phyloP scores from a whole-genome alignment of 1,140 invertebrate genomes.

The Zaprionus gabonicus region DNA sequence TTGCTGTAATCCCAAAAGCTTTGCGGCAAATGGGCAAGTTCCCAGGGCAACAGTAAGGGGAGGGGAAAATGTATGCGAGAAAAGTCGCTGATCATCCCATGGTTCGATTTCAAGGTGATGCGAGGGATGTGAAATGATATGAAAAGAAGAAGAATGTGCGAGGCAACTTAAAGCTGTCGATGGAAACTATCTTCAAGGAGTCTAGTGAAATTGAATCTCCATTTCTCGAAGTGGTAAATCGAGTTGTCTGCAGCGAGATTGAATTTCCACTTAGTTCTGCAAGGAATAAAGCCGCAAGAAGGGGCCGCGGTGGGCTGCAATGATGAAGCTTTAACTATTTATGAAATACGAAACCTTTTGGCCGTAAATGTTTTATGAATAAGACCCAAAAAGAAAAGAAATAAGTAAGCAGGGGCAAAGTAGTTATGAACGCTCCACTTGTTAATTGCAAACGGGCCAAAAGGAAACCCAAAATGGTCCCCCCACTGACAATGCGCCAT shows the following conservation, averaged over 20 bases:
- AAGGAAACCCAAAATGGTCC: constrained; percentile 16
- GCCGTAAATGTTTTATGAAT: constrained; percentile 7
- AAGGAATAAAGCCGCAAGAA: background rate
- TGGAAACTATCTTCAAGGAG: constrained; percentile 2
- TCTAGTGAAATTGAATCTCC: constrained; percentile 9
- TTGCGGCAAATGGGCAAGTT: constrained; percentile 36
- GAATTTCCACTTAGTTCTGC: constrained; percentile 29
- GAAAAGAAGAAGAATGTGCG: background rate
- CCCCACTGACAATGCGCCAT: background rate
- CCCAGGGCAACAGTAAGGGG: constrained; percentile 51
- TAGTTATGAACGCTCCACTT: constrained; percentile 41
- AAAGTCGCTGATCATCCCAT: constrained; percentile 62
- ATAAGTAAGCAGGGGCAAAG: constrained; percentile 22
- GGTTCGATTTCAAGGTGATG: constrained; percentile 32
- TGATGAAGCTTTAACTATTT: constrained; percentile 6
- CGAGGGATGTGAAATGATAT: background rate
- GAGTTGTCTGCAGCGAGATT: constrained; percentile 36
- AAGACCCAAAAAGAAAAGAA: background rate
- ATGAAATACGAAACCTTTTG: constrained; percentile 5
- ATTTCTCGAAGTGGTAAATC: background rate
- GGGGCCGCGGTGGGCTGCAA: background rate
- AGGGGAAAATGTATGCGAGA: constrained; percentile 24
- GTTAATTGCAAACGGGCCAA: constrained; percentile 60
- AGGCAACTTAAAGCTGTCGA: constrained; percentile 26
- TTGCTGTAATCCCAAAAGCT: constrained; percentile 18